Evolutionary conservation across 2,888 invertebrate genomes (phyloP).

Genomic region (Nebria salina): DNA sequence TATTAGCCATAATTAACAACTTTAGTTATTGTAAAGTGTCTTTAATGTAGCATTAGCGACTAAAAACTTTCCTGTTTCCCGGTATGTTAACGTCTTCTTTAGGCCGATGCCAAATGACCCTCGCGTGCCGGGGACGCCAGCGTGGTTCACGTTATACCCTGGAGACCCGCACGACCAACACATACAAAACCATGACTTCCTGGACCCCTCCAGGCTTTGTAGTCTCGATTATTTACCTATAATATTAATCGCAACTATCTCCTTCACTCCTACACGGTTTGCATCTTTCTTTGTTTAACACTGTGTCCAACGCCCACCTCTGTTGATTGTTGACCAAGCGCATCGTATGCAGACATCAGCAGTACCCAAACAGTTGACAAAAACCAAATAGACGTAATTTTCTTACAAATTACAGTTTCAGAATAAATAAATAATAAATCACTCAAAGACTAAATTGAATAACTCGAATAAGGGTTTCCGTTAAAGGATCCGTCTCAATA

Average conservation of each 20-base stretch:
- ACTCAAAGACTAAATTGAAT: no score
- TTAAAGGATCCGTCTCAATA: not conserved
- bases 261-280: not conserved
- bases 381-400: no score
- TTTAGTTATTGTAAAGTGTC: no score
- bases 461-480: no score
- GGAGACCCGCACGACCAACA: not conserved
- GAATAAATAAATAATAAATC: no score
- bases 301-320: not conserved
- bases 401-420: no score
- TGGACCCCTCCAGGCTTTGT: not conserved
- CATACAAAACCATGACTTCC: not conserved
- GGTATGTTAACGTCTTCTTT: not conserved
- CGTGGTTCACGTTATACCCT: not conserved
- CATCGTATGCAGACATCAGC: not conserved
- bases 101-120: not conserved
- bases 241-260: not conserved
- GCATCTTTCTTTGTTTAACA: not conserved
- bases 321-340: conserved; percentile 1
- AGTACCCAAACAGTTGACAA: not conserved
- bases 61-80: no score
- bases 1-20: no score
- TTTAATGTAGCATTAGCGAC: no score
- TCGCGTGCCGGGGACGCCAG: not conserved
- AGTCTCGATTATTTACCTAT: not conserved